Evolutionary conservation across 2,797 vertebrate genomes (phyloP).

Genomic region (Rachycentron canadum): DNA sequence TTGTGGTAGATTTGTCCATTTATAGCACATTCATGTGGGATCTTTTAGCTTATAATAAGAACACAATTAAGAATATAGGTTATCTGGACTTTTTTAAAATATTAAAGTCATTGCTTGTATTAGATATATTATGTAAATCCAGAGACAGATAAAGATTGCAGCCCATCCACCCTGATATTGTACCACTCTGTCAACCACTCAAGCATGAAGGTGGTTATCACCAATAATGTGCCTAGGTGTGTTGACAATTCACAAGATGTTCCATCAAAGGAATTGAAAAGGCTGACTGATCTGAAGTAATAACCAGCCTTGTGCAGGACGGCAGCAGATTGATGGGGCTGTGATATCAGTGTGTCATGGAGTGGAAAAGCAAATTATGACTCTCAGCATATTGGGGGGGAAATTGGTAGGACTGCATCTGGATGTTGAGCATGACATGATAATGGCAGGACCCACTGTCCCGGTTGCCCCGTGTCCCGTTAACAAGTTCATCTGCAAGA

Average conservation of each 20-base stretch:
- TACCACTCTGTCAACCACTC: slow-evolving; percentile 24
- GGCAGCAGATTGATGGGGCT: slow-evolving; percentile 69
- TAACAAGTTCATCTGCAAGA: slow-evolving; percentile 20
- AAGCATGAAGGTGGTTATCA: slow-evolving; percentile 68
- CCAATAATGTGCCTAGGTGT: slow-evolving; percentile 55
- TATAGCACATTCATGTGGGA: neutral
- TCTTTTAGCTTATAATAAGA: neutral
- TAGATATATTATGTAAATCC: slow-evolving; percentile 17
- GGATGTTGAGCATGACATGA: neutral
- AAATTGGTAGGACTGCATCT: slow-evolving; percentile 46
- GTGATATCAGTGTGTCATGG: slow-evolving; percentile 62
- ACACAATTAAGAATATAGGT: neutral
- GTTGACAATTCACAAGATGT: slow-evolving; percentile 53
- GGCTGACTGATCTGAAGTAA: slow-evolving; percentile 67
- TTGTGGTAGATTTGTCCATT: neutral
- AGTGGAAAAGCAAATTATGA: slow-evolving; percentile 73
- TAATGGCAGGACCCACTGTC: neutral
- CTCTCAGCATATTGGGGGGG: slow-evolving; percentile 45
- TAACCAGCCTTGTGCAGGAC: slow-evolving; percentile 53
- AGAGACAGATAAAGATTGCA: slow-evolving; percentile 22
- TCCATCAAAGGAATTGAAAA: slow-evolving; percentile 51
- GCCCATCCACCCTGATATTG: slow-evolving; percentile 52
- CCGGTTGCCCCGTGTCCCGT: slow-evolving; percentile 7
- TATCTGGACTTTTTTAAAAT: neutral
- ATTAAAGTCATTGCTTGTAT: neutral